A percentile compares a stretch with the other conserved stretches of the same genome.
These are phyloP conservation scores for Eledone cirrhosa DNA, from an alignment of 2,888 invertebrate genomes.

Conservation along the genomic window DNA sequence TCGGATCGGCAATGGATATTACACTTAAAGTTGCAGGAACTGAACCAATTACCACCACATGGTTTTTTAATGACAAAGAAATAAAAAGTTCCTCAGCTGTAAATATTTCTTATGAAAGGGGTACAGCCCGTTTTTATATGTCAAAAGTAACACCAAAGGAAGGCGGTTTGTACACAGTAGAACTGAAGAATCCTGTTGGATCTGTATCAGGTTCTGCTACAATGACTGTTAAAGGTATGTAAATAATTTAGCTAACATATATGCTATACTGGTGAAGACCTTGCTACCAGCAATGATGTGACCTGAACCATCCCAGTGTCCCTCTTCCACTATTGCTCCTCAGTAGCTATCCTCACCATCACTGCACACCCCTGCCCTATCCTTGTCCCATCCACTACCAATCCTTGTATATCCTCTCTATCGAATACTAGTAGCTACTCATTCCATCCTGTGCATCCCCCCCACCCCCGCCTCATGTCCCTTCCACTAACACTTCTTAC, in stretches of 20 bases:
- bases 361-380: too few relatives aligned
- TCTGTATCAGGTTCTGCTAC: slow-evolving; percentile 51
- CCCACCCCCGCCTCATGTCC: too few relatives aligned
- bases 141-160: slow-evolving; percentile 79
- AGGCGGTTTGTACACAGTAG: slow-evolving; percentile 83
- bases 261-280: background rate
- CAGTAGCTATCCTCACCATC: too few relatives aligned
- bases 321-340: too few relatives aligned
- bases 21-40: slow-evolving; percentile 60
- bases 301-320: background rate
- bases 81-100: slow-evolving; percentile 81
- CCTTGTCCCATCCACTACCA: too few relatives aligned
- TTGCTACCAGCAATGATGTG: slow-evolving; percentile 22
- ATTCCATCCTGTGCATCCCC: too few relatives aligned
- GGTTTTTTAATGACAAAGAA: slow-evolving; percentile 72
- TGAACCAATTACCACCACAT: slow-evolving; percentile 59
- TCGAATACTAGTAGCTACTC: too few relatives aligned
- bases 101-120: slow-evolving; percentile 72
- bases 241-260: background rate
- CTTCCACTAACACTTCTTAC: too few relatives aligned
- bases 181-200: slow-evolving; percentile 67
- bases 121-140: slow-evolving; percentile 75
- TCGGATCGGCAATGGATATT: slow-evolving; percentile 60
- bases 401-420: too few relatives aligned
- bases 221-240: slow-evolving; percentile 61